These are phyloP conservation scores for Phyllopteryx taeniolatus DNA, from an alignment of 2,113 vertebrate genomes.

Conservation along the genomic window DNA sequence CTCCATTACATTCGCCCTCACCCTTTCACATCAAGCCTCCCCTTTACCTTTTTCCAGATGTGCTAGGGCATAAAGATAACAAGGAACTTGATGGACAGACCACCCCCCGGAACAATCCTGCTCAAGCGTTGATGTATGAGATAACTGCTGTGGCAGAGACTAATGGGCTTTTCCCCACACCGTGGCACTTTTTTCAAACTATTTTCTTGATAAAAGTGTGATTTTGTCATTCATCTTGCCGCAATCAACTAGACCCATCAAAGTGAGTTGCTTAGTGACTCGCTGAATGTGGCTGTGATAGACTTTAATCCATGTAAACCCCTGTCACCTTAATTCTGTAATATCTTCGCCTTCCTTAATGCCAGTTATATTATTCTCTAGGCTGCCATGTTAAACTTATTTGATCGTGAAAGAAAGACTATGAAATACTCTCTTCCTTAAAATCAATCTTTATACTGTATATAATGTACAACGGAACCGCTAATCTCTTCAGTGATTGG, in stretches of 20 bases:
- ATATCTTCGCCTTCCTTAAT: not conserved
- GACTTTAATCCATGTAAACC: constrained; percentile 6
- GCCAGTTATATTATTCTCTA: not conserved
- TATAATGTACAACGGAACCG: not conserved
- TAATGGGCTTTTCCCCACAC: constrained; percentile 28
- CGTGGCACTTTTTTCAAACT: constrained; percentile 30
- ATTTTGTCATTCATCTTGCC: constrained; percentile 43
- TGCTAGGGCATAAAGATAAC: constrained; percentile 11
- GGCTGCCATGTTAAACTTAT: not conserved
- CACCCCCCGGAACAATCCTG: constrained; percentile 6
- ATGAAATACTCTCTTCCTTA: not conserved
- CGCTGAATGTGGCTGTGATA: not conserved
- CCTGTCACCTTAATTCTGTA: constrained; percentile 14
- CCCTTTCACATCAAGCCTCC: constrained; percentile 8
- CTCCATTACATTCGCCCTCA: constrained; percentile 16
- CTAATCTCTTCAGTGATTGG: not conserved
- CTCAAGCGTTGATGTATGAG: constrained; percentile 40
- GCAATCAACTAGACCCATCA: constrained; percentile 12
- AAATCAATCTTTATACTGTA: not conserved
- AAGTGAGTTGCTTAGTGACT: constrained; percentile 4
- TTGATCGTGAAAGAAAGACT: not conserved
- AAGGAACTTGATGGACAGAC: constrained; percentile 29
- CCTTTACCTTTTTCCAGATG: not conserved
- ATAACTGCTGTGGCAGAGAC: constrained; percentile 21
- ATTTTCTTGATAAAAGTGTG: constrained; percentile 37